A percentile compares a stretch with the other conserved stretches of the same genome.
phyloP scores from a whole-genome alignment of 2,797 vertebrate species.

The Onychomys leucogaster region DNA sequence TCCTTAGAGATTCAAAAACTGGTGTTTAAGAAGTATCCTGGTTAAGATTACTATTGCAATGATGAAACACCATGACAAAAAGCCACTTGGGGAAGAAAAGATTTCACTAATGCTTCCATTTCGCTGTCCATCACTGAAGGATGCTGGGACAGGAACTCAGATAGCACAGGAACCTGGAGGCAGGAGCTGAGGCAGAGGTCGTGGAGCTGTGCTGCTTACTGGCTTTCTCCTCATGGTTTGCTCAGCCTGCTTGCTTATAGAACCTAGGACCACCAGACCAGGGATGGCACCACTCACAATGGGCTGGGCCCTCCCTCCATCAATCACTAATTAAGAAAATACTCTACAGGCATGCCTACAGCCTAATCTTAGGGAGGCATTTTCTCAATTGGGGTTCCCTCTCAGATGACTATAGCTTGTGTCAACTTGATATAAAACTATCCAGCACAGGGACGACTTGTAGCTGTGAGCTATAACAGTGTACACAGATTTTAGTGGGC shows the following conservation, averaged over 20 bases:
- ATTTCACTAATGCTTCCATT: not conserved
- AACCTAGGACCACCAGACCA: not conserved
- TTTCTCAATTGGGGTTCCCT: not conserved
- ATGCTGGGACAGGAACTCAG: not conserved
- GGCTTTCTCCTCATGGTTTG: not conserved
- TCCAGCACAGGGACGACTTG: not conserved
- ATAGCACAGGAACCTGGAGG: not conserved
- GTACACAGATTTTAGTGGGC: not conserved
- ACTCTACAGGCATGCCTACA: not conserved
- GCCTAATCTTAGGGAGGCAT: not conserved
- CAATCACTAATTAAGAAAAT: not conserved
- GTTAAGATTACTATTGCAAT: not conserved
- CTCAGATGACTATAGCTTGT: not conserved
- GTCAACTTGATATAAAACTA: not conserved
- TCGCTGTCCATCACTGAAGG: not conserved
- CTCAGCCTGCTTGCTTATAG: not conserved
- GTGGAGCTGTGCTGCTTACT: not conserved
- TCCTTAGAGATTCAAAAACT: not conserved
- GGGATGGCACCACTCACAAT: not conserved
- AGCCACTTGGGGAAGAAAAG: not conserved
- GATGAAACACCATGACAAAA: not conserved
- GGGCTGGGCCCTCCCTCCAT: not conserved
- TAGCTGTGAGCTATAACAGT: not conserved
- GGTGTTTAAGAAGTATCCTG: not conserved
- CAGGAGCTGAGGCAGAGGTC: not conserved